Percentiles rank a stretch among this genome's conserved stretches.
Conservation (phyloP, 2,888 invertebrate genomes). For the Chrysolina oricalcia region DNA sequence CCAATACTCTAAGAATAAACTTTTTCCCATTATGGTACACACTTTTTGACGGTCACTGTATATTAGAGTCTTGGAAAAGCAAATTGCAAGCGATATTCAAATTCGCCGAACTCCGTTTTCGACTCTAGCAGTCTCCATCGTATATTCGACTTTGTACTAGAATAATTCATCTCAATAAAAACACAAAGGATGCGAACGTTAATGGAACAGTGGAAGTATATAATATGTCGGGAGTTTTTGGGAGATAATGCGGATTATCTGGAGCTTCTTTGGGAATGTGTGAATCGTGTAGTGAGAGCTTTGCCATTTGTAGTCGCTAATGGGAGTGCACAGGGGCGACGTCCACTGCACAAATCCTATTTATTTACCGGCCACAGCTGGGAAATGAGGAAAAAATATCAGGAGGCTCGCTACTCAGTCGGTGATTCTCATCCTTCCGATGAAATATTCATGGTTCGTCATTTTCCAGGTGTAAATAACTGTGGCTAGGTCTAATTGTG, state of each 20-base stretch:
- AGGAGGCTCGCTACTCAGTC: not conserved
- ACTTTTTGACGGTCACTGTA: no score
- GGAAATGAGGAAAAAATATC: conserved; percentile 47
- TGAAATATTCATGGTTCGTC: no score
- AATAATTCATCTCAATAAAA: conserved; percentile 41
- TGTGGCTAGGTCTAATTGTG: no score
- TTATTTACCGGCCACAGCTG: conserved; percentile 58
- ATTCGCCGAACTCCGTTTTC: no score
- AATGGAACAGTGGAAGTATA: conserved; percentile 56
- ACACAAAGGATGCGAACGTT: conserved; percentile 52
- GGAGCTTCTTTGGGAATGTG: conserved; percentile 70
- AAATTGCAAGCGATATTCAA: no score
- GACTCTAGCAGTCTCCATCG: no score
- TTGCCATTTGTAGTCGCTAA: conserved; percentile 70
- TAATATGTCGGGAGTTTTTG: conserved; percentile 60
- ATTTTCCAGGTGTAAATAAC: no score
- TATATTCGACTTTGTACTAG: not conserved
- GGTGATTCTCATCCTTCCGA: no score
- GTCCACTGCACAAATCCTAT: conserved; percentile 67
- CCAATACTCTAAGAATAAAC: no score
- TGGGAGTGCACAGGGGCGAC: conserved; percentile 67
- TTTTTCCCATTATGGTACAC: no score
- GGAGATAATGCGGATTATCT: conserved; percentile 68
- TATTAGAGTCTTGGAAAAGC: no score
- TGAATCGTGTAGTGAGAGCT: conserved; percentile 71